Evolutionary conservation across 2,113 vertebrate species (phyloP).

Genomic region (Rynchops niger): DNA sequence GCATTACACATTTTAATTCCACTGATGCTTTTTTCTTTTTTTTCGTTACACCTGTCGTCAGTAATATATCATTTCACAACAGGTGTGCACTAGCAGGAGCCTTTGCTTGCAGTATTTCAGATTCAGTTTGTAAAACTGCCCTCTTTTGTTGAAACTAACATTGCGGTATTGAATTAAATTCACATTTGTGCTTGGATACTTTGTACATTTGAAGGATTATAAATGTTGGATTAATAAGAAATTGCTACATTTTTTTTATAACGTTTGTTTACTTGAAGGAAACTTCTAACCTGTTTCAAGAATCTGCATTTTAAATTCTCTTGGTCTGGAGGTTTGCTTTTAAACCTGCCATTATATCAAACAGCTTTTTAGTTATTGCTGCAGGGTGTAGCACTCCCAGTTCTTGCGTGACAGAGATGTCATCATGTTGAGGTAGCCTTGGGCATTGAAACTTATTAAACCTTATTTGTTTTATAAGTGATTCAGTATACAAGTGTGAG

Average conservation of each 20-base stretch:
- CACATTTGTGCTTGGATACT: not conserved
- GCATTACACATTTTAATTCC: slow-evolving; percentile 16
- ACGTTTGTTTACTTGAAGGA: slow-evolving; percentile 49
- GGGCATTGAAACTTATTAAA: slow-evolving; percentile 74
- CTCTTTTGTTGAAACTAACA: not conserved
- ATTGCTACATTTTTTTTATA: not conserved
- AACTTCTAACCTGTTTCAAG: slow-evolving; percentile 38
- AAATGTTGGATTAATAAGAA: not conserved
- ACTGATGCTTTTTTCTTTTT: not conserved
- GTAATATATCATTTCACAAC: not conserved
- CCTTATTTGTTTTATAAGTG: slow-evolving; percentile 73
- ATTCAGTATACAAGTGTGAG: slow-evolving; percentile 72
- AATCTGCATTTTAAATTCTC: slow-evolving; percentile 66
- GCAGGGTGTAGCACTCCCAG: slow-evolving; percentile 69
- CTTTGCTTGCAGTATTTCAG: not conserved
- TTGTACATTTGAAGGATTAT: not conserved
- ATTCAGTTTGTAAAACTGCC: not conserved
- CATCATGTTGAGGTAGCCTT: slow-evolving; percentile 73
- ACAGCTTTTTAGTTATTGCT: slow-evolving; percentile 70
- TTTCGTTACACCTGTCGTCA: slow-evolving; percentile 57
- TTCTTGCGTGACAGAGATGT: slow-evolving; percentile 76
- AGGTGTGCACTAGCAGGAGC: slow-evolving; percentile 26
- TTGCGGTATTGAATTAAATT: not conserved
- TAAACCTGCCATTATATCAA: slow-evolving; percentile 70
- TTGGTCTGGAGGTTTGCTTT: slow-evolving; percentile 69